A percentile compares a stretch with the other conserved stretches of the same genome.
Conservation (phyloP, 2,888 invertebrate genomes). For the Dione juno region DNA sequence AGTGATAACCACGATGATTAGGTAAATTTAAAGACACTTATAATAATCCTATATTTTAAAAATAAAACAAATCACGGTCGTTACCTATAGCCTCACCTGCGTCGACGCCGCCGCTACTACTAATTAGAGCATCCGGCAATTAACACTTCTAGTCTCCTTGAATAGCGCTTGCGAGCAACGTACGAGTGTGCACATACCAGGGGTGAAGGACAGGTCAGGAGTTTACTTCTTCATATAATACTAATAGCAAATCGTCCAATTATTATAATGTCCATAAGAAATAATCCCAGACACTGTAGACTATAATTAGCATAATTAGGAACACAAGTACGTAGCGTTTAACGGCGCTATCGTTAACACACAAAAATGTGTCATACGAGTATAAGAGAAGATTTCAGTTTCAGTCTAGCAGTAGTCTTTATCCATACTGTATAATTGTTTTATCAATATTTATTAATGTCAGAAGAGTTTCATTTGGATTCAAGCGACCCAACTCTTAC, state of each 20-base stretch:
- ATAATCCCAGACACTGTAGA: no score
- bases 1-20: no score
- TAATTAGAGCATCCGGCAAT: conserved; percentile 37
- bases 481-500: background rate
- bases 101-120: conserved; percentile 17
- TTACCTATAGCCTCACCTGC: conserved; percentile 1
- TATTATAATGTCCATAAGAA: no score
- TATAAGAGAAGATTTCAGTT: no score
- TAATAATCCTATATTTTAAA: background rate
- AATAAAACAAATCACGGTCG: background rate
- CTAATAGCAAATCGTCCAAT: background rate
- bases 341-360: no score
- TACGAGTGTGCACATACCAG: background rate
- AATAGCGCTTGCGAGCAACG: background rate
- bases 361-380: no score
- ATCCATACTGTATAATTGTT: no score
- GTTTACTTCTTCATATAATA: background rate
- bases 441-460: no score
- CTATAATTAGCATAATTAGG: background rate
- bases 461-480: background rate
- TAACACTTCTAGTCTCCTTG: conserved; percentile 22
- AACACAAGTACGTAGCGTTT: no score
- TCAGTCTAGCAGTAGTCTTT: no score
- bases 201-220: background rate
- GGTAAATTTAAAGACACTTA: no score